Percentiles rank a stretch among this genome's conserved stretches.
phyloP scores from a whole-genome alignment of 1,140 invertebrate species.

The Atopsyche davidsoni region DNA sequence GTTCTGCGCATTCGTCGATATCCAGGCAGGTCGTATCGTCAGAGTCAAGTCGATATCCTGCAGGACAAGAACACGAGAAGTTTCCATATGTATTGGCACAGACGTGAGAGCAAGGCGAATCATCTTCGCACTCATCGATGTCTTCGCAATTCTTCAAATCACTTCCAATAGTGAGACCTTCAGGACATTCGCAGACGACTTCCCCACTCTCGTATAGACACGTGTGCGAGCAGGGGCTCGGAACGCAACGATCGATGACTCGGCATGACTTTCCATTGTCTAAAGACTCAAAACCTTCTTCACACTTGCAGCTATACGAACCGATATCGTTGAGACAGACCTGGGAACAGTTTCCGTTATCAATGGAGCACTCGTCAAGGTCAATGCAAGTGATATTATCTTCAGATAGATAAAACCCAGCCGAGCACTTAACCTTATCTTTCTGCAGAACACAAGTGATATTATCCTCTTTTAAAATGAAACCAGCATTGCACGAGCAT shows the following conservation, averaged over 20 bases:
- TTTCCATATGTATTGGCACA: constrained; percentile 68
- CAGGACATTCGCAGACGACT: constrained; percentile 51
- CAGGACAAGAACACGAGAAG: constrained; percentile 48
- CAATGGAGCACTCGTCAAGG: constrained; percentile 60
- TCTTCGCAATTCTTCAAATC: constrained; percentile 49
- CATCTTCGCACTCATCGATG: constrained; percentile 40
- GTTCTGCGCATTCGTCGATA: constrained; percentile 34
- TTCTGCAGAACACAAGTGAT: too few species aligned
- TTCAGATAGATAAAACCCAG: constrained; percentile 62
- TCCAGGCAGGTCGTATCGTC: constrained; percentile 42
- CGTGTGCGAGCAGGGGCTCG: constrained; percentile 29
- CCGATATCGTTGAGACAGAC: constrained; percentile 60
- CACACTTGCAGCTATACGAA: constrained; percentile 55
- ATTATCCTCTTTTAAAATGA: constrained; percentile 46
- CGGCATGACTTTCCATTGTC: constrained; percentile 61
- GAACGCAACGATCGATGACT: constrained; percentile 65
- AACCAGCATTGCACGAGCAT: constrained; percentile 50
- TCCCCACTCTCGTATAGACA: constrained; percentile 36
- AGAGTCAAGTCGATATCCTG: constrained; percentile 36
- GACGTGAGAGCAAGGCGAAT: constrained; percentile 40
- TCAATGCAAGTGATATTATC: constrained; percentile 64
- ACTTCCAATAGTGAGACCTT: constrained; percentile 44
- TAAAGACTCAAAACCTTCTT: constrained; percentile 57
- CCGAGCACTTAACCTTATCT: constrained; percentile 43
- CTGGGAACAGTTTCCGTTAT: constrained; percentile 55